Evolutionary conservation across 1,140 invertebrate genomes (phyloP), one percentile per base, ranked within the genome.

Genomic region (Heliconius melpomene): DNA sequence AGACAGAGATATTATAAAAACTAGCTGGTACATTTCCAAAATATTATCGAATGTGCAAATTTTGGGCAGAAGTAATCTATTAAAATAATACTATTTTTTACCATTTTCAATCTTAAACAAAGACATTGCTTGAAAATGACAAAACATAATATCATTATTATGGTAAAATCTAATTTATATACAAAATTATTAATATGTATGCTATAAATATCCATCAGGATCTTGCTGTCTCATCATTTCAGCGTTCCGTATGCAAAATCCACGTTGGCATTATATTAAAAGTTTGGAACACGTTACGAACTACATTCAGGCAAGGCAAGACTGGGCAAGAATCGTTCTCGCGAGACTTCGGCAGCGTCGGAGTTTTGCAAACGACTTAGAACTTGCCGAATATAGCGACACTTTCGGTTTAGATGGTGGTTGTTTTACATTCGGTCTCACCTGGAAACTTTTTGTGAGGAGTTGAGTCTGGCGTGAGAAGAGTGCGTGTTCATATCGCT

Each of bases 291-390:
- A 84, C 75, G 75, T 78, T 82, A 52, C 75, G 75, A 84, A 79
- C 52, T 77, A 77, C 50, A 81, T 79, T 79, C 80, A 71, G 60
- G 72, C 66, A 60, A 77, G 18, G 60, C 11, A 66, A 66, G 60
- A 66, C 60, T 78, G 77, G 77, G 78, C 79, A 84, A 80, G 78
- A 80, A 82, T 82, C 82, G 83, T 84, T 80, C 83, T 78, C 83
- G 57, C 54, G 83, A 76, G 83, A 82, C 78, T 84, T 84, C 78
- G 78, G 72, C 77, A 71, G 79, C 77, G 83, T 84, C 81, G 81
- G 81, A 86, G 81, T 86, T 86, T 86, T 84, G 79, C 83, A 86
- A 85, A 86, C 85, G 85, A 84, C 85, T 84, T 83, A 80, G 74
- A 76, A 83, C 74, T 83, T 82, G 73, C 81, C 79, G 78, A 84